Conservation (phyloP, 35 echinoderm and acorn worm genomes). For the Holothuria glaberrima region DNA sequence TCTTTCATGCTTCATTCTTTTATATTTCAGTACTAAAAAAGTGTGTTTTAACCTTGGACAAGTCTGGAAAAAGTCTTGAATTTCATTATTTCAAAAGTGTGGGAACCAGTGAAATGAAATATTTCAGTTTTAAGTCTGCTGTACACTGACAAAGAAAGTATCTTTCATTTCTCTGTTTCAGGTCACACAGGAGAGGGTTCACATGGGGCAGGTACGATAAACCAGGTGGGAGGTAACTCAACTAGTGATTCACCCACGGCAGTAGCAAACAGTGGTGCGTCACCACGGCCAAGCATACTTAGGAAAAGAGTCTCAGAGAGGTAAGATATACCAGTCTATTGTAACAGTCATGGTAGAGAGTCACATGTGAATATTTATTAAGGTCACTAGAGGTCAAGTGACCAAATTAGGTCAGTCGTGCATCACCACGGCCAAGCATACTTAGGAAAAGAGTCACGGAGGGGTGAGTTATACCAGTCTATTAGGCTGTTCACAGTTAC, state of each 20-base stretch:
- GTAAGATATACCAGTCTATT: conserved; percentile 56
- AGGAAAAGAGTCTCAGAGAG: conserved; percentile 85
- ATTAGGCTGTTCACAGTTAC: too few species aligned
- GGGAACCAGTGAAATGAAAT: too few species aligned
- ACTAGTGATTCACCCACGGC: conserved; percentile 33
- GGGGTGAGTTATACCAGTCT: conserved; percentile 68
- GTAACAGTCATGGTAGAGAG: not conserved
- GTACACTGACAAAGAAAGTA: not conserved
- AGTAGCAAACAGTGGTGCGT: conserved; percentile 73
- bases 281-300: conserved; percentile 93
- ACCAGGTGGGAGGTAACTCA: conserved; percentile 19
- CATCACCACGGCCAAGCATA: conserved; percentile 95
- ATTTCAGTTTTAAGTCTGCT: too few species aligned
- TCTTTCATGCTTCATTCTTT: too few species aligned
- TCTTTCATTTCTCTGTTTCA: not conserved
- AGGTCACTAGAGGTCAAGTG: too few species aligned
- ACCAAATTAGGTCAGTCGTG: too few species aligned
- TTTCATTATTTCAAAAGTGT: too few species aligned
- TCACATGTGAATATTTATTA: not conserved
- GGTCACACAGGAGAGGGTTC: conserved; percentile 16
- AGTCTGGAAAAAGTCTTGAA: too few species aligned
- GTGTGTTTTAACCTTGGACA: too few species aligned
- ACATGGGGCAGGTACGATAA: conserved; percentile 1
- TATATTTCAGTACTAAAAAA: too few species aligned
- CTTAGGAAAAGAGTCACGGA: conserved; percentile 87